Conservation (phyloP, 2,888 invertebrate species). For the Ametastegia equiseti region DNA sequence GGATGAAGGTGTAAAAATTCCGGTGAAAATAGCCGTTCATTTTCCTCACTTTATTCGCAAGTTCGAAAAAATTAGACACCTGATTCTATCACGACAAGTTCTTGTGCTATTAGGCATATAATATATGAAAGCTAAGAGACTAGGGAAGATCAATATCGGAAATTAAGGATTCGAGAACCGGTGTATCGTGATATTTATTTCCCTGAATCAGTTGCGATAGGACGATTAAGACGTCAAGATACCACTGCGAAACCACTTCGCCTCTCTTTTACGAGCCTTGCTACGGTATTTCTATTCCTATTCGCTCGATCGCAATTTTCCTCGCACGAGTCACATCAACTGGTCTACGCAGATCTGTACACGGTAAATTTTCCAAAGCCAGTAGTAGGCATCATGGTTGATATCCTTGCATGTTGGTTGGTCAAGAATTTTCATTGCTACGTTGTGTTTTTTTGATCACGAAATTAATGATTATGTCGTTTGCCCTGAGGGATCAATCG, state of each 20-base stretch:
- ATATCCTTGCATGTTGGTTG: too few relatives aligned
- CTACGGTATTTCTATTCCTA: too few relatives aligned
- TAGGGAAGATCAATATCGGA: not conserved
- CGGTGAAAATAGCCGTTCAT: too few relatives aligned
- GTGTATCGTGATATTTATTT: constrained; percentile 21
- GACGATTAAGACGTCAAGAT: constrained; percentile 33
- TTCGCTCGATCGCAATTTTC: constrained; percentile 13
- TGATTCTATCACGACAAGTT: too few relatives aligned
- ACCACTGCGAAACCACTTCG: not conserved
- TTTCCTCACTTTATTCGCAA: too few relatives aligned
- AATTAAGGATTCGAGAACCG: constrained; percentile 18
- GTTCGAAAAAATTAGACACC: too few relatives aligned
- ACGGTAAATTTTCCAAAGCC: not conserved
- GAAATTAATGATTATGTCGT: too few relatives aligned
- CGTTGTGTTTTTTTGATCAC: too few relatives aligned
- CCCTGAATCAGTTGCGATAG: not conserved
- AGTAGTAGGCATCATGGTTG: not conserved
- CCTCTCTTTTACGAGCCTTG: constrained; percentile 17
- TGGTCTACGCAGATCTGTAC: not conserved
- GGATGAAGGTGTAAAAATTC: too few relatives aligned
- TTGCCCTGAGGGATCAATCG: too few relatives aligned
- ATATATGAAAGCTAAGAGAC: not conserved
- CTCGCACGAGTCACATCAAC: not conserved
- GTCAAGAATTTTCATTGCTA: too few relatives aligned
- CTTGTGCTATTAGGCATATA: too few relatives aligned